Evolutionary conservation across 53 echinoderm and acorn worm genomes (phyloP).

Genomic region (Henricia sp.): DNA sequence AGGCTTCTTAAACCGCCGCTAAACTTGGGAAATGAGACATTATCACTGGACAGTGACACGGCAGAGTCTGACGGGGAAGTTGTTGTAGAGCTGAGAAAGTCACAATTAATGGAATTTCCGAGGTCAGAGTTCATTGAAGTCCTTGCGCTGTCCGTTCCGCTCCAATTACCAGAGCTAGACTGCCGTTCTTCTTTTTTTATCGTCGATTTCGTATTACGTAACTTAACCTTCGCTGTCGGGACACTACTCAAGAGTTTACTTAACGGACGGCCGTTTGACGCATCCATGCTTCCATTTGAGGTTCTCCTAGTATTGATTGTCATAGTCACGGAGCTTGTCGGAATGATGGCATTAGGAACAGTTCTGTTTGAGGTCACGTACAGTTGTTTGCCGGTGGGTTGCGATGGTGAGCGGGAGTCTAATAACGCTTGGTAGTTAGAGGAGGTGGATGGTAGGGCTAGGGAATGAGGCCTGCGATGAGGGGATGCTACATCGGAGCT

Average conservation of each 20-base stretch:
- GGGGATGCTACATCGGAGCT: constrained; percentile 56
- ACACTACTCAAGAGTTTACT: constrained; percentile 16
- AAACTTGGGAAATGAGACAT: constrained; percentile 39
- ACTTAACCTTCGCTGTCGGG: constrained; percentile 47
- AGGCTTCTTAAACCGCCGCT: constrained; percentile 51
- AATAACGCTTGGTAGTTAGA: constrained; percentile 21
- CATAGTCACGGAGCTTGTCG: constrained; percentile 68
- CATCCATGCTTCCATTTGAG: neutral
- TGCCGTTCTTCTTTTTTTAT: constrained; percentile 84
- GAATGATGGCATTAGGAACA: constrained; percentile 84
- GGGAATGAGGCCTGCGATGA: constrained; percentile 58
- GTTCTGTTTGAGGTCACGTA: constrained; percentile 41
- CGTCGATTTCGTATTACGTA: constrained; percentile 72
- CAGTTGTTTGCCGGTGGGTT: constrained; percentile 22
- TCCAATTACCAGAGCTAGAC: constrained; percentile 99
- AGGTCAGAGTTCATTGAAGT: constrained; percentile 93
- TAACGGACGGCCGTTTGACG: neutral
- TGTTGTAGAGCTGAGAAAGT: constrained; percentile 49
- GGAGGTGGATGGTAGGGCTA: constrained; percentile 43
- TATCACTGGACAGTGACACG: constrained; percentile 92
- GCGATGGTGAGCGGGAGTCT: constrained; percentile 30
- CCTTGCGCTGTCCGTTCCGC: constrained; percentile 92
- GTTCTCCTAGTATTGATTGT: constrained; percentile 67
- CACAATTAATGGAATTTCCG: constrained; percentile 59
- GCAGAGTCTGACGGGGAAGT: constrained; percentile 96